Evolutionary conservation across 1,140 invertebrate genomes (phyloP).

Genomic region (Cotesia typhae): DNA sequence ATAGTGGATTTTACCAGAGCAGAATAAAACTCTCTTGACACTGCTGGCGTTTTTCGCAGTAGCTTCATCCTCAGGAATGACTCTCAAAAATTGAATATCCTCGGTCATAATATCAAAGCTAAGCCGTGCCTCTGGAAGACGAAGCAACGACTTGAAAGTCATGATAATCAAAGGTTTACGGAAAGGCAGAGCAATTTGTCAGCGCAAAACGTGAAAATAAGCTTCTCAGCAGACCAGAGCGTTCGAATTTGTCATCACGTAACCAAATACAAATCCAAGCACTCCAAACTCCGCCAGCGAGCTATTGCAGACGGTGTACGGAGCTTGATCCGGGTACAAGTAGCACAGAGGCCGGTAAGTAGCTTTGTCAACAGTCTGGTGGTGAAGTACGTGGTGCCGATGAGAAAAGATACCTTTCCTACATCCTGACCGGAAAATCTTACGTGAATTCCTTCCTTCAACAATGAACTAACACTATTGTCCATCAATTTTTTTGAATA

Average conservation of each 20-base stretch:
- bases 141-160: too few relatives aligned
- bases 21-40: too few relatives aligned
- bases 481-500: slow-evolving; percentile 90
- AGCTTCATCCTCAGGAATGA: too few relatives aligned
- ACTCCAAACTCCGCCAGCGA: slow-evolving; percentile 96
- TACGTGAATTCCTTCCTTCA: slow-evolving; percentile 93
- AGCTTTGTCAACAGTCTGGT: slow-evolving; percentile 95
- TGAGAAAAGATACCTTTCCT: slow-evolving; percentile 94
- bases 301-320: slow-evolving; percentile 96
- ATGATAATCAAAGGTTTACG: slow-evolving; percentile 57
- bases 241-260: slow-evolving; percentile 98
- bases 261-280: slow-evolving; percentile 92
- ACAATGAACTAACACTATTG: slow-evolving; percentile 88
- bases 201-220: slow-evolving; percentile 93
- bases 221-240: slow-evolving; percentile 98
- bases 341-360: slow-evolving; percentile 90
- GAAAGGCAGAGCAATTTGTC: slow-evolving; percentile 96
- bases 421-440: slow-evolving; percentile 97
- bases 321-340: slow-evolving; percentile 93
- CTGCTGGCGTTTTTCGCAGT: too few relatives aligned
- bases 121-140: too few relatives aligned
- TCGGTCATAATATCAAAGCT: too few relatives aligned
- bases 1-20: too few relatives aligned
- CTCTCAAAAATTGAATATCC: too few relatives aligned
- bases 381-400: slow-evolving; percentile 95